Percentiles rank a stretch among this genome's conserved stretches.
Conservation (phyloP, 2,113 vertebrate species). For the Panthera leo region DNA sequence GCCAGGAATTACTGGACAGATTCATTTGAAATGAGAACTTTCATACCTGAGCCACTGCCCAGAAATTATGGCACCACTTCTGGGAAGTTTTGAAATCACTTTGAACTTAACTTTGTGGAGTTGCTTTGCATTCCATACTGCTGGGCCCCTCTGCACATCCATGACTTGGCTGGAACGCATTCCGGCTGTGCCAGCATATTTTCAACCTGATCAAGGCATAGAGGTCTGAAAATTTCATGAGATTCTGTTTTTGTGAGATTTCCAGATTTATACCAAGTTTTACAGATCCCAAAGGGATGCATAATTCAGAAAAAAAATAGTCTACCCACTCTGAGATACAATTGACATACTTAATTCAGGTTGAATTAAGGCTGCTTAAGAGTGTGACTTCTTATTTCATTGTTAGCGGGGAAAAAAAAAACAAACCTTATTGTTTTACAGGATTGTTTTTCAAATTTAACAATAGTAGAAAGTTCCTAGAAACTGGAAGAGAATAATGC, state of each 20-base stretch:
- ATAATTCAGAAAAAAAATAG: not conserved
- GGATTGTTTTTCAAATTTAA: slow-evolving; percentile 3
- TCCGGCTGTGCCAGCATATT: slow-evolving; percentile 55
- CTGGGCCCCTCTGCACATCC: not conserved
- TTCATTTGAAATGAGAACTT: slow-evolving; percentile 55
- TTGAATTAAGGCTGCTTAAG: not conserved
- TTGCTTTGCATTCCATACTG: slow-evolving; percentile 35
- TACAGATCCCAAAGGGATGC: slow-evolving; percentile 1
- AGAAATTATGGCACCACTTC: slow-evolving; percentile 64
- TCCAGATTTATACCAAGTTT: slow-evolving; percentile 57
- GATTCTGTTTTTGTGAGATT: slow-evolving; percentile 62
- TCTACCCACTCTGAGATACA: not conserved
- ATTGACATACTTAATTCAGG: not conserved
- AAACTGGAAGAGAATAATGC: not conserved
- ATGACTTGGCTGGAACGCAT: slow-evolving; percentile 57
- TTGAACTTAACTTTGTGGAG: slow-evolving; percentile 49
- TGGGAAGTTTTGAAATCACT: slow-evolving; percentile 68
- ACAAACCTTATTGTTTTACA: not conserved
- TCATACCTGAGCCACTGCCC: slow-evolving; percentile 66
- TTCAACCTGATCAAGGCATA: slow-evolving; percentile 65
- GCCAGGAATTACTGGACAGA: slow-evolving; percentile 58
- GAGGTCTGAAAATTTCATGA: slow-evolving; percentile 68
- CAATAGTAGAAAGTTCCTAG: not conserved
- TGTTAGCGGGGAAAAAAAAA: not conserved
- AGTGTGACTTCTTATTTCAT: not conserved